Base-by-base conservation (phyloP, 2,797 vertebrate species). In the Brachyrhaphis roseni region DNA sequence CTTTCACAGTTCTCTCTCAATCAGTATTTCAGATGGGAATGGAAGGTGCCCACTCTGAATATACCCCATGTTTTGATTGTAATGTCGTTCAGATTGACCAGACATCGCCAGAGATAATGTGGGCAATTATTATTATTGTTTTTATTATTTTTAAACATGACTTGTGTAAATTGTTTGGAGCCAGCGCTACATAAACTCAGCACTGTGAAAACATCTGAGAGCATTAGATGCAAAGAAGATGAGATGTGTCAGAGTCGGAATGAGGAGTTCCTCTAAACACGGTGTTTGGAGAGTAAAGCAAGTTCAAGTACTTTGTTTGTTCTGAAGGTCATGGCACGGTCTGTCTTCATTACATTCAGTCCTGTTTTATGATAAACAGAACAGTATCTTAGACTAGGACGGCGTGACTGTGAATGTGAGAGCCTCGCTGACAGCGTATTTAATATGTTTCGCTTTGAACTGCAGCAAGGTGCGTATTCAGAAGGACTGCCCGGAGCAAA, bases 251-350 rank as follows among this genome's bases (percentile, higher is more conserved):
- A 90, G 80, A 90, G 79, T 83, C 10, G n/a, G 59, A 83, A 80
- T 76, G 68, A 72, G 77, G 80, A 81, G 66, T 72, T 82, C 78
- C 68, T 82, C 78, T 79, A 76, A 86, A 89, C 76, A 68, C 62
- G 13, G n/a, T 75, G 82, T 89, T 89, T 81, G 80, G 72, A 84
- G 79, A 89, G 82, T 10, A 73, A 86, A 78, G 80, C 51, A 6
- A 78, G 84, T 82, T 88, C 57, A 62, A 88, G 81, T 77, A 72
- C 82, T 84, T 80, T 62, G 64, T n/a, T 78, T 85, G 80, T 72
- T 78, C 57, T 84, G 89, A 92, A 92, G 91, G 92, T 93, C 91
- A 87, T 26, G 72, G 80, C 86, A 89, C 81, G 87, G 77, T 85
- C 83, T 81, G 45, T 92, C 88, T 89, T 90, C 87, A 89, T 91